Conservation (phyloP, 1,140 invertebrate species). For the Ostrea edulis region DNA sequence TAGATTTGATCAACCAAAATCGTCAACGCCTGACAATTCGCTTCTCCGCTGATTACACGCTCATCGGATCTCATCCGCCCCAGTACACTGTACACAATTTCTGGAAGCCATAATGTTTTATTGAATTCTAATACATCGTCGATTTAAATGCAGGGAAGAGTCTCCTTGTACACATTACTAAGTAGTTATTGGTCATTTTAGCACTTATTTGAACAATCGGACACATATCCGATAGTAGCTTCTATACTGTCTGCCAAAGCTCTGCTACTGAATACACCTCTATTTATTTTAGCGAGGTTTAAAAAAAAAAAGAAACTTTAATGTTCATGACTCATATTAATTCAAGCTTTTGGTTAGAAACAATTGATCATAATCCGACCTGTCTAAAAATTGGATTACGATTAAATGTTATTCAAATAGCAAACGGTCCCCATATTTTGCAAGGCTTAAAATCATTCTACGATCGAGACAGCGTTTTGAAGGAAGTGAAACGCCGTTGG, state of each 20-base stretch:
- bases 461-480: no score
- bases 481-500: no score
- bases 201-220: background rate
- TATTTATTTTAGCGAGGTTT: constrained; percentile 19
- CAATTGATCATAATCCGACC: constrained; percentile 26
- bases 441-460: no score
- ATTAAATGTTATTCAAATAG: constrained; percentile 7
- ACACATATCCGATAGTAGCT: background rate
- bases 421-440: background rate
- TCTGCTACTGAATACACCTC: background rate
- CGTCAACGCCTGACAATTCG: constrained; percentile 1
- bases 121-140: constrained; percentile 6
- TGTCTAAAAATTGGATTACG: constrained; percentile 14
- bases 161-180: background rate
- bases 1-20: background rate
- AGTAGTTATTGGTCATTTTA: constrained; percentile 19
- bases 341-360: constrained; percentile 3
- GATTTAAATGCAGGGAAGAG: background rate
- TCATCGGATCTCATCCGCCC: background rate
- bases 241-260: background rate
- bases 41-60: background rate
- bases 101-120: background rate
- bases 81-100: background rate
- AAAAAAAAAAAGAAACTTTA: background rate
- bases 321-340: constrained; percentile 15